Evolutionary conservation across 2,113 vertebrate genomes (phyloP), one percentile per base, ranked within the genome.

Genomic region (Oryzias celebensis): DNA sequence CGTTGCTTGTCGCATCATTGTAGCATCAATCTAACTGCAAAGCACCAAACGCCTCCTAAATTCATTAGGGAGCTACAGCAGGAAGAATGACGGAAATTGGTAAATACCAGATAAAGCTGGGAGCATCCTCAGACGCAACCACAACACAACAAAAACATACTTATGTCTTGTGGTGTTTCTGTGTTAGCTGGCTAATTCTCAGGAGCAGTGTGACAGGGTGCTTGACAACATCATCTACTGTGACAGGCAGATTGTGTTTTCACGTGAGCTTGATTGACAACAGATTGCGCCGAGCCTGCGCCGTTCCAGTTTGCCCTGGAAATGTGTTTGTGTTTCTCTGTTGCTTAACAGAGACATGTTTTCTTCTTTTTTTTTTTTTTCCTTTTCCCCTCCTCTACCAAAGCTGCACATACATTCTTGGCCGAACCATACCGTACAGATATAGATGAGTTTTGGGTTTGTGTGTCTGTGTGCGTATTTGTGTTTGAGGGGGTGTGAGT

Each of bases 191-290:
- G 79, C 74, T 88, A 88, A 90, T 87, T 86, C 87, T 90, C 87
- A 67, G 77, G 86, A 83, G 88, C 78, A 57, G 82, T 12, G 58
- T 77, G 74, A 74, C 81, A 84, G 75, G 81, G 77, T 58, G 73
- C 85, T 85, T 91, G 90, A 92, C 88, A 88, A 89, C 85, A 88
- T 91, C 87, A 91, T 93, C 86, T 66, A 73, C 84, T 74, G 65
- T 90, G 90, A 91, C 89, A 90, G 90, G 79, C 90, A 91, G 88
- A 90, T 85, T 89, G 90, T 91, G 83, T 90, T 91, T 90, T 88
- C 88, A 90, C 87, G 85, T 87, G 86, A 88, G 76, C 75, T 51
- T 75, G 81, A 87, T 84, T 83, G 81, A 87, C 85, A 88, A 86
- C 88, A 89, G 85, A 90, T 89, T 88, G 84, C 79, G 65, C 53